phyloP scores from a whole-genome alignment of 2,113 vertebrate genomes.

The Atrichornis clamosus region DNA sequence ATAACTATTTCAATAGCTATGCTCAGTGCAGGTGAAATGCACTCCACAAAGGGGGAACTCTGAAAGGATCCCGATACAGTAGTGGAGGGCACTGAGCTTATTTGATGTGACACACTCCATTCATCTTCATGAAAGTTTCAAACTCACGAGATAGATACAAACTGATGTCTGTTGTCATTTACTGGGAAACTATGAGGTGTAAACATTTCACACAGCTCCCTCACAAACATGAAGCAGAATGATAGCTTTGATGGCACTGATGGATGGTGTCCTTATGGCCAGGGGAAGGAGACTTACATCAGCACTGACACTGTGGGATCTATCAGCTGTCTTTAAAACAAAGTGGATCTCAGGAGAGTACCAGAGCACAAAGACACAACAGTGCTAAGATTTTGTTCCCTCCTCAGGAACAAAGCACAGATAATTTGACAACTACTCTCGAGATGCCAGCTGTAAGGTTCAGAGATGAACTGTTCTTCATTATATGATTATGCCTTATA shows the following conservation, averaged over 20 bases:
- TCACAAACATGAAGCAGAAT: not conserved
- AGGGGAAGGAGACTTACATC: not conserved
- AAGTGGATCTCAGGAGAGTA: not conserved
- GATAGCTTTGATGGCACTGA: conserved; percentile 42
- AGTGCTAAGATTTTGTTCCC: not conserved
- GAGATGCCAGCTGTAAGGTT: not conserved
- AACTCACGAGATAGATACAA: conserved; percentile 28
- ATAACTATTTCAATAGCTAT: not conserved
- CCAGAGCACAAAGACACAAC: not conserved
- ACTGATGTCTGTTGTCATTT: conserved; percentile 44
- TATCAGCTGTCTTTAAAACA: conserved; percentile 1
- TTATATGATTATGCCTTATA: not conserved
- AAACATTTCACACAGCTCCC: conserved; percentile 6
- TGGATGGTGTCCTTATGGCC: conserved; percentile 29
- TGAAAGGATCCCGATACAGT: not conserved
- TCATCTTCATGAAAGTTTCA: conserved; percentile 58
- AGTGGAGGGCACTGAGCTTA: not conserved
- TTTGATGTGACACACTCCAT: conserved; percentile 45
- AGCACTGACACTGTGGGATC: not conserved
- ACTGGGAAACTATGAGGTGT: conserved; percentile 9
- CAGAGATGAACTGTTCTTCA: not conserved
- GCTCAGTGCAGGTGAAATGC: not conserved
- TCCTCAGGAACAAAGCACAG: not conserved
- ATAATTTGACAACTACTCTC: not conserved
- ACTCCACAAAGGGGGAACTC: not conserved